A percentile compares a stretch with the other conserved stretches of the same genome.
These are phyloP conservation scores for Electrona antarctica DNA, from an alignment of 2,113 vertebrate species.

Conservation along the genomic window DNA sequence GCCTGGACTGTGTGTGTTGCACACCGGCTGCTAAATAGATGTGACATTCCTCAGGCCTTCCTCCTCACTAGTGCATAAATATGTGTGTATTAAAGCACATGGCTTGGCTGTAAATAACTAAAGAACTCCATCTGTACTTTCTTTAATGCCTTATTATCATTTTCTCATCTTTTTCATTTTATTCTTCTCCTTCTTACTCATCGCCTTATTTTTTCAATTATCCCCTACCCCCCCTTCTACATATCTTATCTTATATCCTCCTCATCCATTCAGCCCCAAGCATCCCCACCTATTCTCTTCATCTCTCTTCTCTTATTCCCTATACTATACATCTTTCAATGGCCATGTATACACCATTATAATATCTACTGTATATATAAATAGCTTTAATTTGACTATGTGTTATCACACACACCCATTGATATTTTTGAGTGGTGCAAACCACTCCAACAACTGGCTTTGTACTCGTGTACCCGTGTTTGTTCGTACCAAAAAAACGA, in stretches of 20 bases:
- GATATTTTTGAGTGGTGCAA: too few relatives aligned
- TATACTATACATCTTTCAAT: too few relatives aligned
- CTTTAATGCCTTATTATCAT: too few relatives aligned
- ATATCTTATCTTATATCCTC: not conserved
- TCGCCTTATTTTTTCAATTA: not conserved
- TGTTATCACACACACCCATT: too few relatives aligned
- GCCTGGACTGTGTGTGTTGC: conserved; percentile 38
- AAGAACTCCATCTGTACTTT: not conserved
- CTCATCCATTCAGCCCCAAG: conserved; percentile 4
- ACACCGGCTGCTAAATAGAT: conserved; percentile 43
- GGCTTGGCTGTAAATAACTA: conserved; percentile 29
- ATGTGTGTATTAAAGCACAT: conserved; percentile 40
- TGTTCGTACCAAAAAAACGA: too few relatives aligned
- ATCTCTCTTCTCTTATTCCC: not conserved
- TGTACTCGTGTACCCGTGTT: too few relatives aligned
- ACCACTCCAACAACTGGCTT: too few relatives aligned
- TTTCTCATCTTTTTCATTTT: too few relatives aligned
- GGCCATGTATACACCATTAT: too few relatives aligned
- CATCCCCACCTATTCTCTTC: conserved; percentile 1
- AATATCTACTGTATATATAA: too few relatives aligned
- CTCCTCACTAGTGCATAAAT: conserved; percentile 39
- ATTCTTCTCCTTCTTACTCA: not conserved
- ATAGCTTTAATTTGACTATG: too few relatives aligned
- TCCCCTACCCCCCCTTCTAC: conserved; percentile 14
- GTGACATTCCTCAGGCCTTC: conserved; percentile 45